A percentile compares a stretch with the other conserved stretches of the same genome.
phyloP scores from a whole-genome alignment of 2,888 invertebrate genomes.

The Aplocera efformata region DNA sequence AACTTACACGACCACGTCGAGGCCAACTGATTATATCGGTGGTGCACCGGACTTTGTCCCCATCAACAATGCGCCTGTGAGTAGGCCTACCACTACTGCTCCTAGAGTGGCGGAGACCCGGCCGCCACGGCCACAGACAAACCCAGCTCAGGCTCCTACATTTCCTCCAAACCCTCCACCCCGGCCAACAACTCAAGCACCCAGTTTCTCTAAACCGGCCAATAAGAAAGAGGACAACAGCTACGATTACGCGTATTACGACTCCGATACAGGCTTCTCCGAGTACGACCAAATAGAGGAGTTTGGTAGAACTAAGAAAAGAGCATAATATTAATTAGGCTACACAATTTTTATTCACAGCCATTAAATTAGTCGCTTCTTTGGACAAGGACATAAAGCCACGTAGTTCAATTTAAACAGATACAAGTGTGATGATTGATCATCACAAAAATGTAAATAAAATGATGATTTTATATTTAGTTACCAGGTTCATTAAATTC shows the following conservation, averaged over 20 bases:
- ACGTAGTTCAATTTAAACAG: slow-evolving; percentile 8
- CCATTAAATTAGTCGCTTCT: slow-evolving; percentile 75
- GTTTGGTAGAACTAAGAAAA: slow-evolving; percentile 81
- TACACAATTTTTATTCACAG: slow-evolving; percentile 50
- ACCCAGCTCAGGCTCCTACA: slow-evolving; percentile 37
- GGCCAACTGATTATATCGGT: slow-evolving; percentile 49
- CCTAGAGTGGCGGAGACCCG: slow-evolving; percentile 45
- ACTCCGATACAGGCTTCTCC: slow-evolving; percentile 82
- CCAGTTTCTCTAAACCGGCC: slow-evolving; percentile 56
- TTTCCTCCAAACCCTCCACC: slow-evolving; percentile 37
- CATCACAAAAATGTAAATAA: slow-evolving; percentile 11
- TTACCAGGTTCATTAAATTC: slow-evolving; percentile 1
- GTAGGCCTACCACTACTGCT: slow-evolving; percentile 40
- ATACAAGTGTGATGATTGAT: slow-evolving; percentile 4
- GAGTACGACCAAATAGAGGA: slow-evolving; percentile 82
- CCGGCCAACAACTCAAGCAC: slow-evolving; percentile 43
- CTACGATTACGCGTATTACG: slow-evolving; percentile 93
- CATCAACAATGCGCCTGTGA: slow-evolving; percentile 37
- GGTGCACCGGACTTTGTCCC: slow-evolving; percentile 37
- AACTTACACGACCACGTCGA: slow-evolving; percentile 66
- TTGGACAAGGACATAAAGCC: slow-evolving; percentile 34
- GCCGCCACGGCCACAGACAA: slow-evolving; percentile 40
- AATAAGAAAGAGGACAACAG: slow-evolving; percentile 84
- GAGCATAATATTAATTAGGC: slow-evolving; percentile 46
- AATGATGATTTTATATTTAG: slow-evolving; percentile 9